These are phyloP conservation scores for Hetaerina americana DNA, from an alignment of 1,140 invertebrate species.

Conservation along the genomic window DNA sequence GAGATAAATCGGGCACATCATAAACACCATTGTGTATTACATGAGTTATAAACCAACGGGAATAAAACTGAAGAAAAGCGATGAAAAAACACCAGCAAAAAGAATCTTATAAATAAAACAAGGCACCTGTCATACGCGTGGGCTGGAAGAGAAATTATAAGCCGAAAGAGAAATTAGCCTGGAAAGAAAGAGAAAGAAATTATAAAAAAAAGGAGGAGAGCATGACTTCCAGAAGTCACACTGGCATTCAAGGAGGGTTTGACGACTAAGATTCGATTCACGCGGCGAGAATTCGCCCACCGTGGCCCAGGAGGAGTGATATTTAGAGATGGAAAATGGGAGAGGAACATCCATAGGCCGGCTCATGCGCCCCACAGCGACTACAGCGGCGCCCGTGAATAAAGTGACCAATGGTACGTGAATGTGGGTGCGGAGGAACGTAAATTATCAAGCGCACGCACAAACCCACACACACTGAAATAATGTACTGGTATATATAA, in stretches of 20 bases:
- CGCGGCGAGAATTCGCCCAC: neutral
- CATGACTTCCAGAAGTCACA: too few species aligned
- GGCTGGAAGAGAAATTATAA: neutral
- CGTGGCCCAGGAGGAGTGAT: neutral
- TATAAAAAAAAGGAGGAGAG: too few species aligned
- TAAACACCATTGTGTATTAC: too few species aligned
- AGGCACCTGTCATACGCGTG: neutral
- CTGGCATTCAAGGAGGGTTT: neutral
- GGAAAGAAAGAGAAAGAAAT: too few species aligned
- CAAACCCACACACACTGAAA: neutral
- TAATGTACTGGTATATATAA: neutral
- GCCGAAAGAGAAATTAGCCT: neutral
- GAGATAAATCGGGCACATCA: too few species aligned
- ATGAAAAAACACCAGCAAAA: too few species aligned
- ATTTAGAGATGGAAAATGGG: neutral
- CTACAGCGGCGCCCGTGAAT: neutral
- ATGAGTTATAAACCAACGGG: too few species aligned
- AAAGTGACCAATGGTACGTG: neutral
- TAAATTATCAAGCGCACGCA: neutral
- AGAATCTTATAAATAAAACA: too few species aligned
- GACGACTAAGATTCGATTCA: neutral
- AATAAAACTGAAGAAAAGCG: too few species aligned
- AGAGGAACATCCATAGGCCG: neutral
- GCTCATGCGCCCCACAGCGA: neutral
- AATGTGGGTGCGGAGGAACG: neutral